Percentiles rank a stretch among this genome's conserved stretches.
phyloP scores from a whole-genome alignment of 2,113 vertebrate species.

The Megaceryle maxima region DNA sequence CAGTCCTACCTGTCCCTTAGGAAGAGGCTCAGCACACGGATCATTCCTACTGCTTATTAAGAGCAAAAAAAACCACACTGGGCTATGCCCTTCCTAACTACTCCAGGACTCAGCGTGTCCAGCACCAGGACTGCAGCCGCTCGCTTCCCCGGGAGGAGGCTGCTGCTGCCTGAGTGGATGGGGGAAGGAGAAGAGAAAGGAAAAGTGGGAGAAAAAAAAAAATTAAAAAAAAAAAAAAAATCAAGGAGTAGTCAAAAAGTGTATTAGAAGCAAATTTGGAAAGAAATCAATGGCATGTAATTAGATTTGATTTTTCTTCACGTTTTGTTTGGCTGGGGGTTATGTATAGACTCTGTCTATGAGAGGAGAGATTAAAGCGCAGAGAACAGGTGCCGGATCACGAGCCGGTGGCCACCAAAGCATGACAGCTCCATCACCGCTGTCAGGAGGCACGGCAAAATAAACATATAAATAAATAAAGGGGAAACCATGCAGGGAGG shows the following conservation, averaged over 20 bases:
- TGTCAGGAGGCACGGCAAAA: constrained; percentile 66
- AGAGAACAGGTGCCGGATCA: constrained; percentile 19
- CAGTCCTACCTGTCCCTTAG: constrained; percentile 5
- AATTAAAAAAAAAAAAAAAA: not conserved
- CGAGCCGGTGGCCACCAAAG: constrained; percentile 63
- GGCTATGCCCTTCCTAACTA: not conserved
- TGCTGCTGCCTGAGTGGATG: not conserved
- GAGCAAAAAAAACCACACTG: not conserved
- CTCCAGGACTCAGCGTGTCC: not conserved
- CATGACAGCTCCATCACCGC: constrained; percentile 77
- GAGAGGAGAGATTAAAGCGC: not conserved
- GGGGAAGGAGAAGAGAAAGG: not conserved
- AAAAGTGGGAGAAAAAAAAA: not conserved
- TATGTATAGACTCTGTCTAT: not conserved
- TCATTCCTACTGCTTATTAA: not conserved
- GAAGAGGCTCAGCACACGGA: not conserved
- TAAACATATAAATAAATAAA: not conserved
- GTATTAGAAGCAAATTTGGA: constrained; percentile 64
- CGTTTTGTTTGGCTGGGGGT: constrained; percentile 15
- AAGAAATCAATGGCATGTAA: constrained; percentile 66
- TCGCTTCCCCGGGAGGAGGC: not conserved
- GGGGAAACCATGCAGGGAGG: not conserved
- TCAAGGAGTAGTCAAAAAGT: constrained; percentile 36
- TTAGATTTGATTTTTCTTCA: constrained; percentile 69
- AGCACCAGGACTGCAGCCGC: not conserved